Percentiles rank a stretch among this genome's conserved stretches.
Evolutionary conservation across 2,888 invertebrate species (phyloP).

Genomic region (Xylophagus ater): DNA sequence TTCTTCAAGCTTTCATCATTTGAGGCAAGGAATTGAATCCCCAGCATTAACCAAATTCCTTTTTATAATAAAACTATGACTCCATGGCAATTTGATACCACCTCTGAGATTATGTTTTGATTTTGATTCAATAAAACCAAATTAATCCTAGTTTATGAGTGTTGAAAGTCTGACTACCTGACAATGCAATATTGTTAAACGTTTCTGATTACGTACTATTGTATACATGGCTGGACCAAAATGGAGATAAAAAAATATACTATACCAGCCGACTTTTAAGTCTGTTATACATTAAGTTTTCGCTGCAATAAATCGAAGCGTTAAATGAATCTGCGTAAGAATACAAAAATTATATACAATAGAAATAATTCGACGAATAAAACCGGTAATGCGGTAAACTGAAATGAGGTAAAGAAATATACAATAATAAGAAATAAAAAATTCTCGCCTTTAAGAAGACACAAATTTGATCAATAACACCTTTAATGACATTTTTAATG

Average conservation of each 20-base stretch:
- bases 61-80: too few relatives aligned
- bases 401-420: too few relatives aligned
- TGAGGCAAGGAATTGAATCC: too few relatives aligned
- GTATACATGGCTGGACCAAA: conserved; percentile 14
- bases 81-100: conserved; percentile 7
- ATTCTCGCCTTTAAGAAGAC: conserved; percentile 3
- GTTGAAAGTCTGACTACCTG: conserved; percentile 28
- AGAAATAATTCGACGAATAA: too few relatives aligned
- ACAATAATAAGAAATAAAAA: too few relatives aligned
- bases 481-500: conserved; percentile 15
- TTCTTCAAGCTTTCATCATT: too few relatives aligned
- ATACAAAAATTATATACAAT: too few relatives aligned
- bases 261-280: conserved; percentile 1
- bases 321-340: conserved; percentile 17
- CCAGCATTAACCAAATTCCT: too few relatives aligned
- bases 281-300: background rate
- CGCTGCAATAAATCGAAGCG: conserved; percentile 18
- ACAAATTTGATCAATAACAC: conserved; percentile 15
- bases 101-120: conserved; percentile 28
- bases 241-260: background rate
- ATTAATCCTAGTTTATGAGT: conserved; percentile 41
- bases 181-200: conserved; percentile 23
- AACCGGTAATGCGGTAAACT: too few relatives aligned
- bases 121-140: conserved; percentile 39
- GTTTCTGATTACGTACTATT: conserved; percentile 23